Conservation (phyloP, 2,113 vertebrate genomes). For the Parotia lawesii region DNA sequence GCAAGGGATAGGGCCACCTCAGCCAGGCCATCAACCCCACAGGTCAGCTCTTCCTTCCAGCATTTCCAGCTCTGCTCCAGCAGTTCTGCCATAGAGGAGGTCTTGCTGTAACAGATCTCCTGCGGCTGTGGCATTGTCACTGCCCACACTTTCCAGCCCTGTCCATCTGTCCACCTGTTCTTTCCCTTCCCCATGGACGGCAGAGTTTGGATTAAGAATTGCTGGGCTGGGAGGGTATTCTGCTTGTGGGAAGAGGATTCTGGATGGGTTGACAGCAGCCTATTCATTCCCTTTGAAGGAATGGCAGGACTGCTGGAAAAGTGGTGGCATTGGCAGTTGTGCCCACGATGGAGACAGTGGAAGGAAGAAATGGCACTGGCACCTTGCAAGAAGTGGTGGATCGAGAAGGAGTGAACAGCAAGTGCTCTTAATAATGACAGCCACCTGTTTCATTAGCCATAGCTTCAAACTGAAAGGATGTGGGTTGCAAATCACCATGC, state of each 20-base stretch:
- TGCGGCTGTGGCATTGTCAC: background rate
- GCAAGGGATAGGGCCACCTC: background rate
- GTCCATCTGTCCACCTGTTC: conserved; percentile 2
- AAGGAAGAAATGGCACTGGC: background rate
- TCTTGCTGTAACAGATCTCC: background rate
- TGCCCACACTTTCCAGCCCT: background rate
- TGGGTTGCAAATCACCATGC: conserved; percentile 27
- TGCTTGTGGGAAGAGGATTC: background rate
- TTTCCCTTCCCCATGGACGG: background rate
- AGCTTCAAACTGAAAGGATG: conserved; percentile 35
- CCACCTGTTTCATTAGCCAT: conserved; percentile 44
- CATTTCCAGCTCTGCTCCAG: background rate
- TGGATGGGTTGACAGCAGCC: background rate
- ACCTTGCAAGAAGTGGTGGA: background rate
- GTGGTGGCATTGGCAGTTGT: background rate
- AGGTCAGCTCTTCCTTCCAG: background rate
- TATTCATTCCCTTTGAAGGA: background rate
- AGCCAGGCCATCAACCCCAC: background rate
- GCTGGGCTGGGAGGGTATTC: background rate
- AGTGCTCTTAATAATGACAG: conserved; percentile 12
- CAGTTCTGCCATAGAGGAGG: background rate
- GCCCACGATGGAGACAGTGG: fast-evolving
- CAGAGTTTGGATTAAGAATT: background rate
- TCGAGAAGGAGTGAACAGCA: background rate
- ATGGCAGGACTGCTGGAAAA: background rate